Percentiles rank a stretch among this genome's conserved stretches.
These are phyloP conservation scores for Pyralis farinalis DNA, from an alignment of 2,888 invertebrate genomes.

Conservation along the genomic window DNA sequence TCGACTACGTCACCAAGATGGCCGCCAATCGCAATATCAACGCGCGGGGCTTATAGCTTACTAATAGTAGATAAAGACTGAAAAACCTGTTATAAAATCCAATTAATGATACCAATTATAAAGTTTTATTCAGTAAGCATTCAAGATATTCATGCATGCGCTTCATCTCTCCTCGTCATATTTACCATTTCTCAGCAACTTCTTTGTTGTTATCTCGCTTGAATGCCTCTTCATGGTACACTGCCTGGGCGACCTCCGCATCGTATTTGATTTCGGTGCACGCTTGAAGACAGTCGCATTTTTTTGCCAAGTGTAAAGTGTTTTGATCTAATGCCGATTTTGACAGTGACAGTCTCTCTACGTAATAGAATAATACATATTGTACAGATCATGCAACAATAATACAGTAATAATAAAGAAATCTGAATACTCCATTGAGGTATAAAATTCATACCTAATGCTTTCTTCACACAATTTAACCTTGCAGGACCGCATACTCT, in stretches of 20 bases:
- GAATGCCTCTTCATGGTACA: slow-evolving; percentile 49
- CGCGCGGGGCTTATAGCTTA: too few relatives aligned
- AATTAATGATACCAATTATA: too few relatives aligned
- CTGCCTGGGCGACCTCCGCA: slow-evolving; percentile 83
- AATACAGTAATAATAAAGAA: too few relatives aligned
- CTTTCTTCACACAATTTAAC: slow-evolving; percentile 33
- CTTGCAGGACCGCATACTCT: slow-evolving; percentile 46
- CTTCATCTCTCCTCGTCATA: background rate
- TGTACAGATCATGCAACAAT: too few relatives aligned
- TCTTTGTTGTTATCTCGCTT: slow-evolving; percentile 28
- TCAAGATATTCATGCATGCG: too few relatives aligned
- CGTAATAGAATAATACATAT: too few relatives aligned
- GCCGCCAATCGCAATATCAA: too few relatives aligned
- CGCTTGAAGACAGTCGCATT: slow-evolving; percentile 77
- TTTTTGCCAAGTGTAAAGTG: slow-evolving; percentile 12
- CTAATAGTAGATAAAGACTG: too few relatives aligned
- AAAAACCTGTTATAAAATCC: too few relatives aligned
- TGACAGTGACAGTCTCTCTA: slow-evolving; percentile 37
- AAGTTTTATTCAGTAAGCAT: too few relatives aligned
- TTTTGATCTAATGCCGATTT: slow-evolving; percentile 27
- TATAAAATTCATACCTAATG: slow-evolving; percentile 27
- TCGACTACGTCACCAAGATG: too few relatives aligned
- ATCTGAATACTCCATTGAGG: too few relatives aligned
- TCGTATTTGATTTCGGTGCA: slow-evolving; percentile 83
- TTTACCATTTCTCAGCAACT: slow-evolving; percentile 33